Base-by-base conservation (phyloP, 2,888 invertebrate species). In the Oegoconia quadripuncta region DNA sequence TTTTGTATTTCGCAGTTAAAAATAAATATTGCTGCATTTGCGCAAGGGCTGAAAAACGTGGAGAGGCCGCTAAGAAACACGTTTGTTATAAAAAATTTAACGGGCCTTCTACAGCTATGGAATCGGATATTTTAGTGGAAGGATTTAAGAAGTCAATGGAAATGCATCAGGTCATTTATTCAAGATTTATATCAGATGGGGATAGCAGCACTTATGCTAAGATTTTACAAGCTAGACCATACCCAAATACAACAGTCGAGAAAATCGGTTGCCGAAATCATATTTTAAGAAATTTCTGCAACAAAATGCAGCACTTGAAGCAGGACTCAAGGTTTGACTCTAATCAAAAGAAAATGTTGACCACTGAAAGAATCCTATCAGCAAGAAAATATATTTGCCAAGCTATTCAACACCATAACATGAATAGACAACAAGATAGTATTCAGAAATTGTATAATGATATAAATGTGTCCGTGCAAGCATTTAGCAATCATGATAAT, bases 31-130 rank as follows among this genome's bases (percentile, higher is more conserved):
- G 34, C 25, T 15, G n/a, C 12, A 25, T 34, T 26, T 8, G 30
- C 4, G 17, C 17, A 2, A 2, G 30, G 11, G 30, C 30, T n/a
- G n/a, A 30, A 12, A 30, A 26, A n/a, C n/a, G n/a, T n/a, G n/a
- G n/a, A n/a, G n/a, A n/a, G n/a, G n/a, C n/a, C n/a, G n/a, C n/a
- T n/a, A 23, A 22, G 7, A 15, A 23, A 3, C 64, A 68, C 42
- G 40, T 29, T 7, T 73, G 64, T 44, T 66, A 46, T 44, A 59
- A 59, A 45, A 68, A 70, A 42, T 65, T 58, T 60, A 37, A 26
- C 5, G 58, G 56, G 1, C 44, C 62, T 12, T 65, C 64, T 1
- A 51, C 60, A 14, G 41, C 48, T 2, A 69, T 70, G 64, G 68
- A 68, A 48, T 46, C 59, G 7, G 59, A 57, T 26, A 65, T 64